Evolutionary conservation across 2,797 vertebrate species (phyloP).

Genomic region (Chelonia mydas): DNA sequence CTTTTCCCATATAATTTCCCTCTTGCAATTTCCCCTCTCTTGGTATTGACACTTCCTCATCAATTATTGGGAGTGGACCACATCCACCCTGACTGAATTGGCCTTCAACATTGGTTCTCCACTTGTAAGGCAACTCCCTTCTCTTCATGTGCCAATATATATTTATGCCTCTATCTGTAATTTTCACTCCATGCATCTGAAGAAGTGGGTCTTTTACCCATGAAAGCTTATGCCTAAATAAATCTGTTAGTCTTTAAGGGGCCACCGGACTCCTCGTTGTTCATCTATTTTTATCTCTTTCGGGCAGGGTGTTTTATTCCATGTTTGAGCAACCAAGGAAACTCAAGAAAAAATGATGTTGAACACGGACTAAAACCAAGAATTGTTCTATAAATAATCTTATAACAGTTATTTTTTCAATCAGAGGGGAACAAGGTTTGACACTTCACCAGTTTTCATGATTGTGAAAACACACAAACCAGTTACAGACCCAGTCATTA

Average conservation of each 20-base stretch:
- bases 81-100: no score
- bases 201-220: no score
- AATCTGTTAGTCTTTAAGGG: no score
- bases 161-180: no score
- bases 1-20: neutral
- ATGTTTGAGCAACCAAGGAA: neutral
- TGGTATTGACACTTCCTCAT: no score
- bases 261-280: no score
- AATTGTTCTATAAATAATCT: neutral
- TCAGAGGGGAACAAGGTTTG: neutral
- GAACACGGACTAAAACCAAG: neutral
- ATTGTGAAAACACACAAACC: slow-evolving; percentile 45
- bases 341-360: neutral
- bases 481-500: slow-evolving; percentile 53
- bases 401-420: neutral
- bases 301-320: neutral
- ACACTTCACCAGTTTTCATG: neutral
- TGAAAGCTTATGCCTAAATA: no score
- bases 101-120: no score
- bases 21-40: neutral
- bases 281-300: neutral
- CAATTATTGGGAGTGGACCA: no score
- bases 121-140: no score
- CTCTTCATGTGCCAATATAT: no score
- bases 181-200: no score